Base-by-base conservation (phyloP, 2,888 invertebrate species). In the Pristionchus japonicus region DNA sequence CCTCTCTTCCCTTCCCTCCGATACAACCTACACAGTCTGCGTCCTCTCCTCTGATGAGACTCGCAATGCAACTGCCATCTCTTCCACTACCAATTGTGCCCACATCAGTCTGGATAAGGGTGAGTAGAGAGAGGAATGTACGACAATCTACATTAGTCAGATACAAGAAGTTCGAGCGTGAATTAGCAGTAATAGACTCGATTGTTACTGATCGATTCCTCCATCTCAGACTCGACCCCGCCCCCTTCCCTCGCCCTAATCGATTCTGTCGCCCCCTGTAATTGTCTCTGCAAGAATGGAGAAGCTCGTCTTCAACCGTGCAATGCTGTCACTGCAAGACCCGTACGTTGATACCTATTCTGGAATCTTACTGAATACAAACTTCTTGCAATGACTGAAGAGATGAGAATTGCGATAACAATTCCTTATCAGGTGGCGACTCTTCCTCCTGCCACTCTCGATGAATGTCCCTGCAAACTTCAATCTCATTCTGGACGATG, bases 261-360 rank as follows among this genome's bases (percentile, higher is more conserved):
- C 1, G 83, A 86, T 20, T 61, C 82, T 40, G 86, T 90, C 27
- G 85, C 90, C 17, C 91, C 91, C 11, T 93, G 93, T 85, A 92
- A 92, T 84, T 93, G 93, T 88, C 90, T 91, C 82, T 93, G 93
- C 82, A 88, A 89, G n/a, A 90, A 91, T 47, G 93, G 93, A 88
- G 91, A 91, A 52, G 92, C 93, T 1, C 83, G 92, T 37, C 88
- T 93, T 9, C 89, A 92, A 52, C 90, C 93, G 15, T 93, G 93
- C 88, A 91, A 91, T 74, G 88, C 90, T 84, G 89, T 90, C 61
- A 88, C 91, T 23, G 92, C 92, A 57, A 27, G 86, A 86, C 86
- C 86, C 34, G 86, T 74, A 47, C 27, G 86, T 23, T n/a, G n/a
- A 11, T 43, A 85, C 23, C 37, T 13, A 20, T 40, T 31, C 31